These are phyloP conservation scores for Pteronura brasiliensis DNA, from an alignment of 2,113 vertebrate genomes.

Conservation along the genomic window DNA sequence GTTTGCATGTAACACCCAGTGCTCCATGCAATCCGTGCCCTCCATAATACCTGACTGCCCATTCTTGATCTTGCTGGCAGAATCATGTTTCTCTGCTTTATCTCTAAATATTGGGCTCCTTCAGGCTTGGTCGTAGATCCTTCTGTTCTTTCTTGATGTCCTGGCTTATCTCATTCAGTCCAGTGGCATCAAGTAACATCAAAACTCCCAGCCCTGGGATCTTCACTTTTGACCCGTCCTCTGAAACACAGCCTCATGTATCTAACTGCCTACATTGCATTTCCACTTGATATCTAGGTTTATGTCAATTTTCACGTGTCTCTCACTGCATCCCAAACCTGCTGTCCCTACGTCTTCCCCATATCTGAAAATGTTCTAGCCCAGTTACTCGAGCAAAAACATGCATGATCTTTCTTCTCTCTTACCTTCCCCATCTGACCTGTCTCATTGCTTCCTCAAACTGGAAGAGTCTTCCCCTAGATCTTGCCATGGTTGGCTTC, in stretches of 20 bases:
- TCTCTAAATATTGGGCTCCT: not conserved
- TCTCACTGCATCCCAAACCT: not conserved
- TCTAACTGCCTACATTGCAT: not conserved
- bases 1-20: too few species aligned
- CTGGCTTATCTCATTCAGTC: not conserved
- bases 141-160: not conserved
- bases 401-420: not conserved
- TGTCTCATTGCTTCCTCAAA: not conserved
- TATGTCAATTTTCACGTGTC: not conserved
- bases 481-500: not conserved
- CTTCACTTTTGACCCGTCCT: not conserved
- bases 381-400: not conserved
- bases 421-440: not conserved
- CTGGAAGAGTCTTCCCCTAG: not conserved
- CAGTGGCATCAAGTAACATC: not conserved
- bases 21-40: too few species aligned
- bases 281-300: not conserved
- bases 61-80: not conserved
- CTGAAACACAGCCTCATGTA: not conserved
- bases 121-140: not conserved
- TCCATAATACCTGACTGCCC: not conserved
- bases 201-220: rapidly evolving
- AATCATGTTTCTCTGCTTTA: too few species aligned
- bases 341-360: not conserved
- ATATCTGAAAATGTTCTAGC: not conserved